Percentiles rank a stretch among this genome's conserved stretches.
Conservation (phyloP, 2,888 invertebrate species). For the Criorhina ranunculi region DNA sequence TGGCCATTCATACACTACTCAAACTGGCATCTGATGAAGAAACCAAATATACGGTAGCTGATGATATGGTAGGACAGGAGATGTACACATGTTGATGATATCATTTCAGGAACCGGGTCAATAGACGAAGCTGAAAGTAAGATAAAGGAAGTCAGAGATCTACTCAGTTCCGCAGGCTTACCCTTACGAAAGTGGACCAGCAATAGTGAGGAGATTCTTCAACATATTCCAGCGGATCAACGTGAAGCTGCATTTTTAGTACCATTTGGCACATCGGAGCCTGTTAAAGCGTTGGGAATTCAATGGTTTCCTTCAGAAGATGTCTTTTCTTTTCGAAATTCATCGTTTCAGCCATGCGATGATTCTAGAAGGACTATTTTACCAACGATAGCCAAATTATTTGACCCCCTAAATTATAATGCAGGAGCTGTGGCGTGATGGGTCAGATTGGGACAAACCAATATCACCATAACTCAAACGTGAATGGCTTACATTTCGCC, state of each 20-base stretch:
- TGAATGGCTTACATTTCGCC: neutral
- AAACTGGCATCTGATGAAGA: no score
- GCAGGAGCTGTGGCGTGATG: no score
- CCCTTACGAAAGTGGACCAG: neutral
- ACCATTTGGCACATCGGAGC: neutral
- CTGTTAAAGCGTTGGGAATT: conserved; percentile 6
- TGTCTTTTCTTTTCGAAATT: neutral
- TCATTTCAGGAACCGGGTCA: neutral
- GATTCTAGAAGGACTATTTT: no score
- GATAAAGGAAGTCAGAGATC: neutral
- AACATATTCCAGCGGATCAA: neutral
- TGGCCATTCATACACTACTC: neutral
- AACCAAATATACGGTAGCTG: no score
- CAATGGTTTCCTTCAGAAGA: neutral
- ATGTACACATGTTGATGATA: no score
- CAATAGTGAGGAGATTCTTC: neutral
- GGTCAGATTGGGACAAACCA: no score
- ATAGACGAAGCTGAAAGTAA: neutral
- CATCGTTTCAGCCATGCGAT: no score
- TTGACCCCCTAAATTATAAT: no score
- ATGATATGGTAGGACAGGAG: neutral
- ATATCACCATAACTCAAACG: neutral
- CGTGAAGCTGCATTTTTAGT: neutral
- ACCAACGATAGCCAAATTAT: no score
- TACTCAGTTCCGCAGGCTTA: neutral